Evolutionary conservation across 1,140 invertebrate species (phyloP), one percentile per base, ranked within the genome.

Genomic region (Phymastichus coffea): DNA sequence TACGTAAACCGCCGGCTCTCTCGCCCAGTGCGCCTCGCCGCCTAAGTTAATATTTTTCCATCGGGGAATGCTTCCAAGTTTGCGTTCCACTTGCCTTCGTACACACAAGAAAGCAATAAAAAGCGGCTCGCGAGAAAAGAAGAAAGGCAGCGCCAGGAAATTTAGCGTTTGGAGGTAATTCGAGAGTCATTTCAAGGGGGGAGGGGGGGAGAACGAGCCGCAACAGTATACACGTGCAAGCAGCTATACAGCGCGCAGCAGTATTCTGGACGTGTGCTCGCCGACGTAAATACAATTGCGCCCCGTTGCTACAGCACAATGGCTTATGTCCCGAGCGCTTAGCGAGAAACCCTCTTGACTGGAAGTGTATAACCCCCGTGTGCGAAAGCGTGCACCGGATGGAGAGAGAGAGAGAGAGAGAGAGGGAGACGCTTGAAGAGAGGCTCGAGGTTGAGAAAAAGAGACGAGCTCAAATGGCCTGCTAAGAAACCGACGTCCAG

Each of bases 121-220:
- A 22, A 17, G 26, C 17, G 26, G 26, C 2, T 10, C 12, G 19
- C 9, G 20, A 28, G 37, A 33, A 48, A 49, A 33, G 46, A 57
- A 57, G 44, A 57, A 48, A 57, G 17, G 23, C 8, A 23, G 30
- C 8, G 43, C 33, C 22, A 55, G 46, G 53, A 46, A 44, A 46
- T 43, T 46, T 56, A 37, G 44, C 26, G 40, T 25, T 25, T 14
- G 4, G 25, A 66, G 61, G 72, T 71, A 72, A 74, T 72, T 73
- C 56, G 70, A 70, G 72, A 72, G 68, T 68, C 67, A 70, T 71
- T 71, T 72, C 66, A 74, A 65, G 28, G 6, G n/a, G n/a, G n/a
- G n/a, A n/a, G n/a, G n/a, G n/a, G n/a, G n/a, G n/a, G n/a, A n/a
- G n/a, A n/a, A n/a, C n/a, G 20, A 44, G 41, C 15, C 19, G 44